Conservation (phyloP, 1,140 invertebrate genomes). For the Drosophila athabasca region DNA sequence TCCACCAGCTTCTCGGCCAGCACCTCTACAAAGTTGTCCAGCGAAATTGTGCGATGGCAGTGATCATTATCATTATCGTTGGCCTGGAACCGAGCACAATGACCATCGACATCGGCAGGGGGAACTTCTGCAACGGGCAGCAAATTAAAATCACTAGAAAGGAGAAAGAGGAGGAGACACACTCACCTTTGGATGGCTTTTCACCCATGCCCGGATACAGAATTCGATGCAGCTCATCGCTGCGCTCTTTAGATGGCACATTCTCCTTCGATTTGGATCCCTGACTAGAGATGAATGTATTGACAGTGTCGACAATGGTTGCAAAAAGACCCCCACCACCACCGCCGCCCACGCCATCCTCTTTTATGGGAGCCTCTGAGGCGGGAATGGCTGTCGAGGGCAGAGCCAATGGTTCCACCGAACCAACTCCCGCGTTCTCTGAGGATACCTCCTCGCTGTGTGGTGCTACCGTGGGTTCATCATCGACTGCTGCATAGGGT, state of each 20-base stretch:
- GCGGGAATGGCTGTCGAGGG: constrained; percentile 26
- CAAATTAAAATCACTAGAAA: not conserved
- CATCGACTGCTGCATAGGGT: constrained; percentile 39
- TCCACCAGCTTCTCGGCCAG: constrained; percentile 66
- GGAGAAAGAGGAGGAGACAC: not conserved
- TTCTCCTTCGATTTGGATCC: constrained; percentile 37
- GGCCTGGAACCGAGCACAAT: constrained; percentile 39
- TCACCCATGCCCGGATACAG: constrained; percentile 44
- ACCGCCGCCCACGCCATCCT: constrained; percentile 30
- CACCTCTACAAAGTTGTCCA: constrained; percentile 67
- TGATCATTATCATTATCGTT: constrained; percentile 1
- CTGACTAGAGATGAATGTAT: constrained; percentile 64
- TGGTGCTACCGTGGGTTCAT: constrained; percentile 53
- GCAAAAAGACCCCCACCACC: constrained; percentile 52
- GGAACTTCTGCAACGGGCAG: constrained; percentile 1
- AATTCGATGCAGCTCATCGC: constrained; percentile 61
- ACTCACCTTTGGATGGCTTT: constrained; percentile 8
- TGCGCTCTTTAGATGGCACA: constrained; percentile 2
- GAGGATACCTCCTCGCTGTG: not conserved
- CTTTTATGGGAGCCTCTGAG: constrained; percentile 34
- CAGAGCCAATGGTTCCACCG: constrained; percentile 45
- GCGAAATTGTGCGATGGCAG: constrained; percentile 49
- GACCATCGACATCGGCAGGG: constrained; percentile 25
- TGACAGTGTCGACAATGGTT: constrained; percentile 78
- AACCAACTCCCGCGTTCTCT: constrained; percentile 17